These are phyloP conservation scores for Microctonus hyperodae DNA, from an alignment of 2,888 invertebrate genomes.

Conservation along the genomic window DNA sequence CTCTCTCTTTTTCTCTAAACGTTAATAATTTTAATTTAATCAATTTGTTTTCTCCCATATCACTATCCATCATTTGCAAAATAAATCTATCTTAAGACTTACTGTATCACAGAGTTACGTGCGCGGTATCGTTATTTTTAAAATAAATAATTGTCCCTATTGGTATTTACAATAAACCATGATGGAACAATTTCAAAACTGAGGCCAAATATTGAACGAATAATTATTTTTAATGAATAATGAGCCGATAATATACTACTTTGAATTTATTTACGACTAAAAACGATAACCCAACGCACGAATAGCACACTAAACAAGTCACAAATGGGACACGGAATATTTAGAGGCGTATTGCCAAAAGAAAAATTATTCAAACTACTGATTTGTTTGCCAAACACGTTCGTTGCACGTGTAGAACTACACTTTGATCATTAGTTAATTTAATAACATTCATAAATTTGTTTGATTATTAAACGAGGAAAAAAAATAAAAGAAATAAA, in stretches of 20 bases:
- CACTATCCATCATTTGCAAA: conserved; percentile 49
- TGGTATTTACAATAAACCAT: neutral
- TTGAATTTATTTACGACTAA: neutral
- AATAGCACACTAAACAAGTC: neutral
- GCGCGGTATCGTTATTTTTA: conserved; percentile 53
- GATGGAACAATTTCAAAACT: neutral
- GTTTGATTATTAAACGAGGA: neutral
- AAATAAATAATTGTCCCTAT: neutral
- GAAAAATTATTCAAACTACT: neutral
- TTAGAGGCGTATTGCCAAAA: neutral
- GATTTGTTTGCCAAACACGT: neutral
- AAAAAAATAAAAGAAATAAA: neutral
- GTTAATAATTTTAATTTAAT: conserved; percentile 31
- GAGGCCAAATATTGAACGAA: too few relatives aligned
- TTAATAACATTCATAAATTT: neutral
- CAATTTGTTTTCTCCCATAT: conserved; percentile 31
- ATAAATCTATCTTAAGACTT: conserved; percentile 62
- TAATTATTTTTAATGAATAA: neutral
- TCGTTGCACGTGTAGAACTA: neutral
- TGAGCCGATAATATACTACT: neutral
- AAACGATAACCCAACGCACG: neutral
- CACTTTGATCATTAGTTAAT: neutral
- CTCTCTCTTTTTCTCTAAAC: conserved; percentile 25
- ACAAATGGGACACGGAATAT: neutral
- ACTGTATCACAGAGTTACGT: conserved; percentile 63